Evolutionary conservation across 2,113 vertebrate genomes (phyloP), one percentile per base, ranked within the genome.

Genomic region (Scopus umbretta): DNA sequence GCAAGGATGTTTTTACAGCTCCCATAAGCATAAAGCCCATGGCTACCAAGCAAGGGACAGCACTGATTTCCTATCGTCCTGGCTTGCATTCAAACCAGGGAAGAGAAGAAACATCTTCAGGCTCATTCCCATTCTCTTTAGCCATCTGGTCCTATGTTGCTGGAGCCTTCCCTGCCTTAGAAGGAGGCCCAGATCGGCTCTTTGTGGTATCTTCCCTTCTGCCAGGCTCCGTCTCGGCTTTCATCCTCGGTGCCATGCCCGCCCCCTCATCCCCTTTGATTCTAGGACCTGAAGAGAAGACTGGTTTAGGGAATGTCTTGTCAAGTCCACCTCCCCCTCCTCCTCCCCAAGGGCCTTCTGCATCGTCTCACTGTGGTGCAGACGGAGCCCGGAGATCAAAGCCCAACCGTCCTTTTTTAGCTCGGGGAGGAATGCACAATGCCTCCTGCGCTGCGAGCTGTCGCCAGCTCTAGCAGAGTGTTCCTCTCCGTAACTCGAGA

Each of bases 321-420:
- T 70, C 85, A 88, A 94, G 94, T 43, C 90, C 62, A 80, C 86
- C 89, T 92, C 85, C 92, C 52, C 50, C 96, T 86, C 83, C 78
- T 80, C 66, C 78, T 92, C 93, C 95, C 91, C 86, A 84, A 18
- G 94, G 94, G 79, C 93, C 75, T 92, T 86, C 93, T 88, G 88
- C 91, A 58, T 90, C 47, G 96, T 94, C 96, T 97, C 94, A 7
- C 86, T 40, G 95, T 49, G 95, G 94, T 11, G 90, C 94, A 97
- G 96, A 96, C 96, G 43, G 95, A 84, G 86, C 82, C 52, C 4
- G 15, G 50, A 96, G 76, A 97, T 97, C 97, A 97, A 96, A 97
- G 96, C 86, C 68, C 83, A 53, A 61, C 76, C 38, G 82, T 40
- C 68, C 88, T 27, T 76, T 66, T 56, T 55, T 43, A 71, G 90